phyloP scores from a whole-genome alignment of 1,140 invertebrate genomes.

The Semibalanus balanoides region DNA sequence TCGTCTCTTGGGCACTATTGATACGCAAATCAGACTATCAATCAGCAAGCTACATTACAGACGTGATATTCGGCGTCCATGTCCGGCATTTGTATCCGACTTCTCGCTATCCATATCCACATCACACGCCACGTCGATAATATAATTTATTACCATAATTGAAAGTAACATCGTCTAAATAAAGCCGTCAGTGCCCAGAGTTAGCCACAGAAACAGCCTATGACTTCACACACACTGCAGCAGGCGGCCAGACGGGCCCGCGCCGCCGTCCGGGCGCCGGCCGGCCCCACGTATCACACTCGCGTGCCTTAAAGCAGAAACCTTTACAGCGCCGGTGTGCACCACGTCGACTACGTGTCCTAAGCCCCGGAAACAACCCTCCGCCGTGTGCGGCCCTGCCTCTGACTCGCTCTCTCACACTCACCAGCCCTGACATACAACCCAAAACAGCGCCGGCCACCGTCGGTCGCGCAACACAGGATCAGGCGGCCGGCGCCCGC shows the following conservation, averaged over 20 bases:
- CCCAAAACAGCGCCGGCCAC: background rate
- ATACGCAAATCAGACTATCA: no score
- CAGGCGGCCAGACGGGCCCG: no score
- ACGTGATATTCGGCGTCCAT: no score
- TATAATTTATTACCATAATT: slow-evolving; percentile 3
- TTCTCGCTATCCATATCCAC: no score
- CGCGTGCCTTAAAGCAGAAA: background rate
- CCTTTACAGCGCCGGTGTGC: background rate
- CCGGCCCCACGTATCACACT: background rate
- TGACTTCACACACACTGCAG: background rate
- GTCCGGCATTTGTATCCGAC: no score
- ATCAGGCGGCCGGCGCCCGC: background rate
- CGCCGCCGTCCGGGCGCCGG: no score
- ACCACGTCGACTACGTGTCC: background rate
- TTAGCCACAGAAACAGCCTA: background rate
- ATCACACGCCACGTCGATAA: background rate
- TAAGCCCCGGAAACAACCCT: background rate
- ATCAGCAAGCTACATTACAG: no score
- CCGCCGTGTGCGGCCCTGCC: no score
- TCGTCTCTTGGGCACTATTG: no score
- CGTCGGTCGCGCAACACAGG: background rate
- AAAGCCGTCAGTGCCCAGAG: background rate
- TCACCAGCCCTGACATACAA: background rate
- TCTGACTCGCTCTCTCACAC: background rate
- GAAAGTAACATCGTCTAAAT: background rate